phyloP scores from a whole-genome alignment of 2,888 invertebrate genomes.

The Matsumyia berberina region DNA sequence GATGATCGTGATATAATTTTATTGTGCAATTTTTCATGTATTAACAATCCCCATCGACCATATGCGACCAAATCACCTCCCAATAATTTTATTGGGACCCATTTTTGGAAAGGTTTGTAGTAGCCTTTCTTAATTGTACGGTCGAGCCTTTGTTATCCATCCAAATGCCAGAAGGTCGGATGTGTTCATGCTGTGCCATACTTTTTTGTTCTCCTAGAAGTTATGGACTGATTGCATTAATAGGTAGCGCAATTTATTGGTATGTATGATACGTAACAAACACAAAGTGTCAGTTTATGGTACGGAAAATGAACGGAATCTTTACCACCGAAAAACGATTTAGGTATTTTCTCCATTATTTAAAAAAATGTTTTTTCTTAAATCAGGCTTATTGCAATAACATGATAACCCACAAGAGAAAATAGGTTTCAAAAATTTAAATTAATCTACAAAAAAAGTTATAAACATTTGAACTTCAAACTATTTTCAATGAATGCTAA shows the following conservation, averaged over 20 bases:
- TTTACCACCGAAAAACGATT: too few species aligned
- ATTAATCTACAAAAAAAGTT: conserved; percentile 3
- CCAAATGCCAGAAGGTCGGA: not conserved
- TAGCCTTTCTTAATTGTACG: not conserved
- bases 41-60: conserved; percentile 68
- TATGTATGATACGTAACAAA: too few species aligned
- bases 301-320: too few species aligned
- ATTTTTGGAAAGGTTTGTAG: conserved; percentile 4
- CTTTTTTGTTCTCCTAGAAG: conserved; percentile 3
- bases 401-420: conserved; percentile 14
- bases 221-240: conserved; percentile 34
- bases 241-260: too few species aligned
- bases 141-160: conserved; percentile 37
- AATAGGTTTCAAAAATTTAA: conserved; percentile 5
- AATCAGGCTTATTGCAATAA: not conserved
- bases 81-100: conserved; percentile 67
- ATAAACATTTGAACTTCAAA: conserved; percentile 5
- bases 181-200: conserved; percentile 15
- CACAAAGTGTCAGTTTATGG: too few species aligned
- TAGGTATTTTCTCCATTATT: too few species aligned
- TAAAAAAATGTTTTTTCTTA: too few species aligned
- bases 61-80: conserved; percentile 69
- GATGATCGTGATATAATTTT: conserved; percentile 74
- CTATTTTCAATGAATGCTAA: conserved; percentile 2
- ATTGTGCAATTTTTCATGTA: conserved; percentile 66